These are phyloP conservation scores for Neoitamus cyanurus DNA, from an alignment of 2,888 invertebrate species.

Conservation along the genomic window DNA sequence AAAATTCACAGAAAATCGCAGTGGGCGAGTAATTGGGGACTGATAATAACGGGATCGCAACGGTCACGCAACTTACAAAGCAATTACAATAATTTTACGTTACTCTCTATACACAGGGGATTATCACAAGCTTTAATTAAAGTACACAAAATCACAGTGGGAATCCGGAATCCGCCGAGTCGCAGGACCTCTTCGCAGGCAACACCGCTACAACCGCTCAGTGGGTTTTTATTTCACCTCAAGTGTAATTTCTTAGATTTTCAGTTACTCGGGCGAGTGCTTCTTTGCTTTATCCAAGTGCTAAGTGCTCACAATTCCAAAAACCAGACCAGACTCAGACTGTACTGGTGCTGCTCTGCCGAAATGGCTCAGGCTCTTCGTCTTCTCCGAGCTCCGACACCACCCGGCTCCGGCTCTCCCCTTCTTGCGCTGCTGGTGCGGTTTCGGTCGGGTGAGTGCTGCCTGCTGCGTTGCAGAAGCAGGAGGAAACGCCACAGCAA, in stretches of 20 bases:
- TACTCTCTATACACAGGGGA: constrained; percentile 19
- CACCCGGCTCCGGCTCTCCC: not conserved
- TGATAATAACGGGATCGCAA: not conserved
- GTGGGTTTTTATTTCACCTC: not conserved
- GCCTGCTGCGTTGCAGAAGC: not conserved
- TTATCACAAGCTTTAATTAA: constrained; percentile 44
- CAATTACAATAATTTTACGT: constrained; percentile 9
- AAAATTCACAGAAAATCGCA: constrained; percentile 31
- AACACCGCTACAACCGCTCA: not conserved
- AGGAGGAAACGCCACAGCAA: not conserved
- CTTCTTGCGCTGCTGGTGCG: constrained; percentile 15
- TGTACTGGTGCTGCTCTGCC: constrained; percentile 20
- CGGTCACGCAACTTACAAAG: constrained; percentile 22
- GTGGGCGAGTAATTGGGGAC: not conserved
- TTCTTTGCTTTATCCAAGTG: constrained; percentile 14
- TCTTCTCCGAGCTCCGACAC: not conserved
- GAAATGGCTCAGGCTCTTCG: not conserved
- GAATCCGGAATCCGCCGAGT: not conserved
- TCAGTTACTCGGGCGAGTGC: constrained; percentile 8
- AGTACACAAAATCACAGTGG: constrained; percentile 44
- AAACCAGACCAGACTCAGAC: constrained; percentile 45
- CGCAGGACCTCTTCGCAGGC: not conserved
- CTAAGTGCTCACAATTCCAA: constrained; percentile 37
- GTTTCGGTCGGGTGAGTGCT: constrained; percentile 25
- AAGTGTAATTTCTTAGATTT: not conserved